phyloP scores from a whole-genome alignment of 2,888 invertebrate genomes.

The Andrena trimmerana region DNA sequence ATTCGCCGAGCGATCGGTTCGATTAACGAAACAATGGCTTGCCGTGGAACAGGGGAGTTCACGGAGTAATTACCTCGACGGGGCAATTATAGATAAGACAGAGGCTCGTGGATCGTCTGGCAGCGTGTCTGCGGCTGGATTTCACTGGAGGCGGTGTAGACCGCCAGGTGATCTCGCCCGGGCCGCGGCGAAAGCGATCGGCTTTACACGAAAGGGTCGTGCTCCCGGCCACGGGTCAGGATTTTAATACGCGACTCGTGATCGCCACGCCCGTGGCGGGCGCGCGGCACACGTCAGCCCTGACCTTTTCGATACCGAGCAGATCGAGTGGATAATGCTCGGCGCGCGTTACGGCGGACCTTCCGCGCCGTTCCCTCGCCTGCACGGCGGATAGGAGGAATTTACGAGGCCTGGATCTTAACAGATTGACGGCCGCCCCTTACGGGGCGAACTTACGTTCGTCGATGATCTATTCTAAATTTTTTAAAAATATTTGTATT shows the following conservation, averaged over 20 bases:
- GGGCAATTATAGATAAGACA: conserved; percentile 15
- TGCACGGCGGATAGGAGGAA: no score
- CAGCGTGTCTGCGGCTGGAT: conserved; percentile 36
- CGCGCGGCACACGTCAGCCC: conserved; percentile 73
- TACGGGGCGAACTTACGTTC: no score
- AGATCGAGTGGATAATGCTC: conserved; percentile 50
- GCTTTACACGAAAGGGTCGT: conserved; percentile 58
- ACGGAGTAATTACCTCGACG: background rate
- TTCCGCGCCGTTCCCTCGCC: conserved; percentile 2
- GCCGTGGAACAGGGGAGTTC: background rate
- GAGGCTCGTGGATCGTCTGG: conserved; percentile 10
- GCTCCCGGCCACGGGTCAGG: conserved; percentile 65
- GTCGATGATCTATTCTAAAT: no score
- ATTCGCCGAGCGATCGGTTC: no score
- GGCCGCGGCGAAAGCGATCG: conserved; percentile 51
- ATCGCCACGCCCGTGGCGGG: conserved; percentile 68
- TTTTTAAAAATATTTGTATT: no score
- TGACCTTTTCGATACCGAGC: conserved; percentile 68
- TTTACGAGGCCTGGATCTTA: no score
- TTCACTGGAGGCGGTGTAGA: background rate
- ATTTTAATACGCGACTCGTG: conserved; percentile 66
- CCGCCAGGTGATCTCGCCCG: conserved; percentile 22
- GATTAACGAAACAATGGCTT: background rate
- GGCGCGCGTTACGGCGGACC: conserved; percentile 2
- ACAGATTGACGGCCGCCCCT: no score